phyloP scores from a whole-genome alignment of 2,888 invertebrate species.

The Caenorhabditis japonica region DNA sequence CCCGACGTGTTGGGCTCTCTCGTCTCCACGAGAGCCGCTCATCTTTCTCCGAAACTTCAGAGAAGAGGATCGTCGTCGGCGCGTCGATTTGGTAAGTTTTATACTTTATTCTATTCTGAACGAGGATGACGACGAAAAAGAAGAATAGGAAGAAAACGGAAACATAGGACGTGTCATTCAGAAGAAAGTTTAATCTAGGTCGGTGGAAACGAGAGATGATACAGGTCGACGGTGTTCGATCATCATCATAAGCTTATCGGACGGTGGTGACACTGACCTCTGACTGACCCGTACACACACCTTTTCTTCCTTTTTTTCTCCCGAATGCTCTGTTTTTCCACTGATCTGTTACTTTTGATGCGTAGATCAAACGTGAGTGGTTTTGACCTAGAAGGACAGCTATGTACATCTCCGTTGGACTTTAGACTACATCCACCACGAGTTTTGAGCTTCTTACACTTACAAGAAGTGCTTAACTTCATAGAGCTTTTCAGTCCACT shows the following conservation, averaged over 20 bases:
- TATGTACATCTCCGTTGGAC: too few relatives aligned
- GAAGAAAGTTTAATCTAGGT: conserved; percentile 16
- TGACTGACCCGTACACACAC: conserved; percentile 33
- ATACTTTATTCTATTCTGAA: too few relatives aligned
- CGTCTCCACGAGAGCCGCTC: conserved; percentile 48
- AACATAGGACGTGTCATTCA: too few relatives aligned
- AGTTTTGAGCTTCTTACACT: too few relatives aligned
- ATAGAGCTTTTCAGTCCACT: too few relatives aligned
- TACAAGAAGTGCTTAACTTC: too few relatives aligned
- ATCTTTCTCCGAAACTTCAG: conserved; percentile 50
- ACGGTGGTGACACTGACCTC: conserved; percentile 45
- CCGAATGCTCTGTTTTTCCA: conserved; percentile 6
- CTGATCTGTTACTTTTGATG: background rate
- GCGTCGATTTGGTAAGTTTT: conserved; percentile 33
- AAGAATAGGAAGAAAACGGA: too few relatives aligned
- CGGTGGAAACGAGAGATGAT: conserved; percentile 6
- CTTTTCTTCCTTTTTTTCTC: conserved; percentile 14
- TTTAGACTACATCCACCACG: too few relatives aligned
- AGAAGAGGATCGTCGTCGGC: conserved; percentile 50
- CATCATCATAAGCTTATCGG: conserved; percentile 51
- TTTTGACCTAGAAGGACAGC: too few relatives aligned
- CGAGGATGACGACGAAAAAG: too few relatives aligned
- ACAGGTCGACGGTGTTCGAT: conserved; percentile 33
- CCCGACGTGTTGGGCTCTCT: conserved; percentile 28
- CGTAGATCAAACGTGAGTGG: background rate